Conservation (phyloP, 2,797 vertebrate species). For the Threskiornis aethiopicus region DNA sequence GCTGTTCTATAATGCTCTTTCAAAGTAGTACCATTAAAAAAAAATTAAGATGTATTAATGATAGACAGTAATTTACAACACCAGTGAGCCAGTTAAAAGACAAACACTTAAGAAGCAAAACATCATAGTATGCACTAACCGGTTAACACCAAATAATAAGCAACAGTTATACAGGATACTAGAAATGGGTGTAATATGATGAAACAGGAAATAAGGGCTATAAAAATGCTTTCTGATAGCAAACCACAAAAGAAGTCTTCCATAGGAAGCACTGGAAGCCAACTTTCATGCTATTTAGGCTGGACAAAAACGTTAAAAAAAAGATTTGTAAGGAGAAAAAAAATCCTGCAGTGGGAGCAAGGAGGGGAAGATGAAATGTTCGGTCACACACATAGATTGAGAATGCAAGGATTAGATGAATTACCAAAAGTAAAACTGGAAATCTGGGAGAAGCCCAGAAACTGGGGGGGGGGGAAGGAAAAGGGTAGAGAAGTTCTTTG, state of each 20-base stretch:
- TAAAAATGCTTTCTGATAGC: background rate
- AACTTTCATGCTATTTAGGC: background rate
- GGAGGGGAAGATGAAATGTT: background rate
- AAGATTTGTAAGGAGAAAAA: background rate
- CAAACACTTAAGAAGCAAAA: background rate
- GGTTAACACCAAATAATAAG: background rate
- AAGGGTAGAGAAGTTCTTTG: background rate
- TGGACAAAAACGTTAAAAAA: background rate
- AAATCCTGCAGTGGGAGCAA: background rate
- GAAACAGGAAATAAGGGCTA: background rate
- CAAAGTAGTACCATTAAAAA: background rate
- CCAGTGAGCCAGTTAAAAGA: background rate
- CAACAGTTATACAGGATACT: background rate
- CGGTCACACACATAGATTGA: background rate
- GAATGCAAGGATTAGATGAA: background rate
- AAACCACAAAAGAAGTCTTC: background rate
- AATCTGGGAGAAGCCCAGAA: background rate
- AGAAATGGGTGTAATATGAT: background rate
- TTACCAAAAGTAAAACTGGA: background rate
- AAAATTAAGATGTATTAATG: background rate
- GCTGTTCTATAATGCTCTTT: background rate
- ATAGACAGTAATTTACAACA: background rate
- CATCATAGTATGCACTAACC: background rate
- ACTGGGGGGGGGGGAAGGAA: background rate
- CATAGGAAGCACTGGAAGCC: background rate